Conservation (phyloP, 2,113 vertebrate genomes). For the Empidonax alnorum region DNA sequence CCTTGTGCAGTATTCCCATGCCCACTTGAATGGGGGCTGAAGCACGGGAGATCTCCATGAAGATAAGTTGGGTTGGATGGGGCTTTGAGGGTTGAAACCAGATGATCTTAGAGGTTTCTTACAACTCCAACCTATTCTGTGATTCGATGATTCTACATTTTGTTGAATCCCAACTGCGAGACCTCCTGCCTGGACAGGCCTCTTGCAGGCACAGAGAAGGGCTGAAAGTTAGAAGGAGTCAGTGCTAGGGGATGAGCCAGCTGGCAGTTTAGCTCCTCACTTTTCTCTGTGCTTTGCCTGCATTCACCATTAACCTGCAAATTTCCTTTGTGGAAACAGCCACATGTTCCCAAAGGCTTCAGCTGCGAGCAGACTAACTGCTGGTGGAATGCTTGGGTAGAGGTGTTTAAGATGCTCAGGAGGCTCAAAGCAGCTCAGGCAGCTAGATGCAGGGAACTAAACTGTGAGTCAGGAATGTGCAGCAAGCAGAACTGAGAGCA, state of each 20-base stretch:
- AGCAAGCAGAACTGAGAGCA: not conserved
- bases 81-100: not conserved
- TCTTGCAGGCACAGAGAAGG: not conserved
- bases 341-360: not conserved
- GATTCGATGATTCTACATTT: not conserved
- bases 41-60: not conserved
- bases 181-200: not conserved
- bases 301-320: not conserved
- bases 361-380: not conserved
- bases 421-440: not conserved
- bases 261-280: not conserved
- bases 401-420: not conserved
- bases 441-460: not conserved
- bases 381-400: not conserved
- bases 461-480: rapidly evolving
- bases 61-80: not conserved
- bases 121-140: not conserved
- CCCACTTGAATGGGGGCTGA: rapidly evolving
- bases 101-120: not conserved
- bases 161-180: rapidly evolving
- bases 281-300: not conserved
- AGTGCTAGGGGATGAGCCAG: rapidly evolving
- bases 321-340: not conserved
- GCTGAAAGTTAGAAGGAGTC: not conserved
- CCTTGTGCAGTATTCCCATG: no score